Percentiles rank a stretch among this genome's conserved stretches.
These are phyloP conservation scores for Dioctria linearis DNA, from an alignment of 2,888 invertebrate genomes.

Conservation along the genomic window DNA sequence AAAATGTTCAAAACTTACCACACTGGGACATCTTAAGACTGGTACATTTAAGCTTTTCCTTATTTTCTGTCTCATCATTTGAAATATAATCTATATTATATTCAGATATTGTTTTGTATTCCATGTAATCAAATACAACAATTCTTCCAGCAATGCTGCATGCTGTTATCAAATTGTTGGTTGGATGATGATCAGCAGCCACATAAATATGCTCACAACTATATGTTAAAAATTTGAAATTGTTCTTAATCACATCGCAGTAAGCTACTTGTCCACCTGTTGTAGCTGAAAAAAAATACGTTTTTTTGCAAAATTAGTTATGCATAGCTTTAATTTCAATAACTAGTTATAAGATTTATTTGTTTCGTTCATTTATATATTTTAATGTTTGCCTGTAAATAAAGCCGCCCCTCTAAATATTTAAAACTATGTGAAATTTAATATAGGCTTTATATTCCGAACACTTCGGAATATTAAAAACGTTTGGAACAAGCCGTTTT, in stretches of 20 bases:
- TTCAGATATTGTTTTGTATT: not conserved
- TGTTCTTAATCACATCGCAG: conserved; percentile 73
- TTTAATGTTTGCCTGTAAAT: too few relatives aligned
- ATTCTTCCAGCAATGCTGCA: conserved; percentile 27
- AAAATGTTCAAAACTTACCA: conserved; percentile 15
- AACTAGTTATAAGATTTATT: too few relatives aligned
- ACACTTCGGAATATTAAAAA: too few relatives aligned
- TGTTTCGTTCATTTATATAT: too few relatives aligned
- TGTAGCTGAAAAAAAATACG: conserved; percentile 66
- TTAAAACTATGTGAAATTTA: too few relatives aligned
- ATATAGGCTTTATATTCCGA: too few relatives aligned
- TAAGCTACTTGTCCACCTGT: conserved; percentile 72
- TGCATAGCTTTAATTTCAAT: too few relatives aligned
- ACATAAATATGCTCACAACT: conserved; percentile 69
- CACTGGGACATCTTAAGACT: not conserved
- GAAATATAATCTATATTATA: not conserved
- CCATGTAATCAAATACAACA: conserved; percentile 43
- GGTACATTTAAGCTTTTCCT: not conserved
- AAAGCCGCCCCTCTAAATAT: too few relatives aligned
- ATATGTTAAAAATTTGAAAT: conserved; percentile 70
- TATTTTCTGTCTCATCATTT: not conserved
- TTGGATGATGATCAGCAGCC: conserved; percentile 72
- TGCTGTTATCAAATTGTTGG: conserved; percentile 69
- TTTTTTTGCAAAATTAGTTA: not conserved
- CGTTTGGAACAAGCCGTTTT: too few relatives aligned